A percentile compares a stretch with the other conserved stretches of the same genome.
These are phyloP conservation scores for Apocheima hispidaria DNA, from an alignment of 2,888 invertebrate genomes.

Conservation along the genomic window DNA sequence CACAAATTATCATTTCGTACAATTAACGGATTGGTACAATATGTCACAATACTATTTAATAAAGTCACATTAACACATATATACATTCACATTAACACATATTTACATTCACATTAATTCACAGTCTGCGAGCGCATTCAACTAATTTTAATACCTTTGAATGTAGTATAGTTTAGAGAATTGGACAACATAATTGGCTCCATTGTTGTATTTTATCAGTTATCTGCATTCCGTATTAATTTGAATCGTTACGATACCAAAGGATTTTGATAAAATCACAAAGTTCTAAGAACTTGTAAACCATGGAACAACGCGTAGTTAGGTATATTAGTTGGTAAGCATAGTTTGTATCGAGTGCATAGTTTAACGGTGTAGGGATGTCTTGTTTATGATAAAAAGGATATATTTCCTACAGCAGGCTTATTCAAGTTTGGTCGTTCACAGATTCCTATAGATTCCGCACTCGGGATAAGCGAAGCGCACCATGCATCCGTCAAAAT, in stretches of 20 bases:
- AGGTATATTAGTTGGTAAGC: conserved; percentile 8
- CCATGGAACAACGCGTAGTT: conserved; percentile 10
- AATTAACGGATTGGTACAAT: too few relatives aligned
- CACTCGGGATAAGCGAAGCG: too few relatives aligned
- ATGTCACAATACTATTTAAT: too few relatives aligned
- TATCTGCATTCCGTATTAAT: conserved; percentile 25
- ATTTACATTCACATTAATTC: too few relatives aligned
- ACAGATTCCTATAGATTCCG: background rate
- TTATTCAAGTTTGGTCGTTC: background rate
- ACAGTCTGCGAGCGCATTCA: too few relatives aligned
- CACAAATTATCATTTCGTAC: too few relatives aligned
- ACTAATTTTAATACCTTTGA: too few relatives aligned
- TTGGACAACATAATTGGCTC: background rate
- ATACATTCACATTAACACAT: too few relatives aligned
- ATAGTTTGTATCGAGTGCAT: too few relatives aligned
- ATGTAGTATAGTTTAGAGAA: too few relatives aligned
- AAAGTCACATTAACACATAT: too few relatives aligned
- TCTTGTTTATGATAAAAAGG: background rate
- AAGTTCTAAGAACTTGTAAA: conserved; percentile 38
- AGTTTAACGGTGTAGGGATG: conserved; percentile 8
- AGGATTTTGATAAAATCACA: conserved; percentile 26
- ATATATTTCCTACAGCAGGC: background rate
- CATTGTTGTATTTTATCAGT: background rate
- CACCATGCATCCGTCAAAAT: too few relatives aligned
- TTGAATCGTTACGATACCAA: conserved; percentile 25